Percentiles rank a stretch among this genome's conserved stretches.
Conservation (phyloP, 1,140 invertebrate genomes). For the Acromyrmex heyeri region DNA sequence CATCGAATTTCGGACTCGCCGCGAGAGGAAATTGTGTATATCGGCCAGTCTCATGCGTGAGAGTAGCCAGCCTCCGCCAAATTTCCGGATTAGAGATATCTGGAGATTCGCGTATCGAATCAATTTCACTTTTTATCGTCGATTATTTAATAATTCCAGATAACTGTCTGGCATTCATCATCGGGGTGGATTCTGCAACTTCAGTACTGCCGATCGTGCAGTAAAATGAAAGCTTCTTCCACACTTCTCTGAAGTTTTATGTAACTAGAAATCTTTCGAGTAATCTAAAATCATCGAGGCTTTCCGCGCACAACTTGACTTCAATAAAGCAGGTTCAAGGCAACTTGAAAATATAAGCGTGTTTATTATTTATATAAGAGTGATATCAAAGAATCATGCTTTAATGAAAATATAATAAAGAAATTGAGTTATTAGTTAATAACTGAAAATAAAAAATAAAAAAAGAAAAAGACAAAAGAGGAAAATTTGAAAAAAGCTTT, state of each 20-base stretch:
- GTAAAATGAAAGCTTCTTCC: conserved; percentile 2
- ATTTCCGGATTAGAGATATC: background rate
- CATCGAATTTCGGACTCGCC: conserved; percentile 29
- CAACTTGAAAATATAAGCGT: background rate
- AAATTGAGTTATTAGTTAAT: background rate
- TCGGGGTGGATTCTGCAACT: background rate
- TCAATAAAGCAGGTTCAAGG: background rate
- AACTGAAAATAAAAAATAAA: background rate
- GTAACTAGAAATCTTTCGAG: background rate
- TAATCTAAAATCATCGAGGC: background rate
- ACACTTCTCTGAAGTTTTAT: background rate
- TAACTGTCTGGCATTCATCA: background rate
- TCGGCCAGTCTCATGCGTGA: background rate
- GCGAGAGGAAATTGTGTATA: conserved; percentile 28
- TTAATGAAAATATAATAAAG: background rate
- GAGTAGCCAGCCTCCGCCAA: background rate
- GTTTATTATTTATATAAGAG: too few relatives aligned
- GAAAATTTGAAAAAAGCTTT: background rate
- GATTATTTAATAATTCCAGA: conserved; percentile 2
- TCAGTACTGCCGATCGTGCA: background rate
- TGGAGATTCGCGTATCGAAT: background rate
- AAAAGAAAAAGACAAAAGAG: too few relatives aligned
- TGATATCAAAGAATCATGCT: background rate
- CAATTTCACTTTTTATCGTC: background rate
- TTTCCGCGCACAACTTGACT: background rate